Evolutionary conservation across 2,888 invertebrate species (phyloP).

Genomic region (Hetaerina titia): DNA sequence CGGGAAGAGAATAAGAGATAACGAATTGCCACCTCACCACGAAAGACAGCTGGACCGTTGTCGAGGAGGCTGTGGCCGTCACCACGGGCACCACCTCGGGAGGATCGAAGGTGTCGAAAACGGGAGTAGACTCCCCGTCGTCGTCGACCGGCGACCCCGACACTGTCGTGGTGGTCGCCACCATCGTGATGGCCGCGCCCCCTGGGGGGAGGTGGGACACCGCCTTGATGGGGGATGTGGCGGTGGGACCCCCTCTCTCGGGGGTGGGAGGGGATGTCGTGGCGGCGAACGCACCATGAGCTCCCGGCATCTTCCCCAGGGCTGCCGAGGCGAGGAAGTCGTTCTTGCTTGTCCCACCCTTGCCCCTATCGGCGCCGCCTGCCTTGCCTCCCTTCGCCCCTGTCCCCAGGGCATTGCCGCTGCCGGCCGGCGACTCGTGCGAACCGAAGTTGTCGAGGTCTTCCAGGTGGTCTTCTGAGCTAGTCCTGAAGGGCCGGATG

Average conservation of each 20-base stretch:
- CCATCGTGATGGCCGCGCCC: not conserved
- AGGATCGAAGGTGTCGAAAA: not conserved
- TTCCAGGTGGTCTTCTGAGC: not conserved
- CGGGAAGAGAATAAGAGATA: too few relatives aligned
- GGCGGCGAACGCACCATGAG: too few relatives aligned
- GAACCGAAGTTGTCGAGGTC: not conserved
- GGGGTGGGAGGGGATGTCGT: not conserved
- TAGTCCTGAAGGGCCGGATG: constrained; percentile 20
- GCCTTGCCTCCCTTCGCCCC: not conserved
- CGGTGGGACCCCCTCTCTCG: not conserved
- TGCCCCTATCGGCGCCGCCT: not conserved
- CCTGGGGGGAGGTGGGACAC: not conserved
- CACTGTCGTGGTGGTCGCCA: not conserved
- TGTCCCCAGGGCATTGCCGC: not conserved
- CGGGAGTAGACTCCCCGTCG: not conserved
- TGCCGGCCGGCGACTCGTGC: not conserved
- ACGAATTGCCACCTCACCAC: not conserved
- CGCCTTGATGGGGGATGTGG: not conserved
- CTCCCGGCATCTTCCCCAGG: not conserved
- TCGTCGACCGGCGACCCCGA: not conserved
- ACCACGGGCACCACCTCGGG: constrained; percentile 44
- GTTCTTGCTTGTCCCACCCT: not conserved
- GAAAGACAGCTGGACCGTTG: constrained; percentile 55
- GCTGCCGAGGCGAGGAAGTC: constrained; percentile 11
- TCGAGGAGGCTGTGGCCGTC: constrained; percentile 37